phyloP scores from a whole-genome alignment of 2,113 vertebrate species.

The Suricata suricatta region DNA sequence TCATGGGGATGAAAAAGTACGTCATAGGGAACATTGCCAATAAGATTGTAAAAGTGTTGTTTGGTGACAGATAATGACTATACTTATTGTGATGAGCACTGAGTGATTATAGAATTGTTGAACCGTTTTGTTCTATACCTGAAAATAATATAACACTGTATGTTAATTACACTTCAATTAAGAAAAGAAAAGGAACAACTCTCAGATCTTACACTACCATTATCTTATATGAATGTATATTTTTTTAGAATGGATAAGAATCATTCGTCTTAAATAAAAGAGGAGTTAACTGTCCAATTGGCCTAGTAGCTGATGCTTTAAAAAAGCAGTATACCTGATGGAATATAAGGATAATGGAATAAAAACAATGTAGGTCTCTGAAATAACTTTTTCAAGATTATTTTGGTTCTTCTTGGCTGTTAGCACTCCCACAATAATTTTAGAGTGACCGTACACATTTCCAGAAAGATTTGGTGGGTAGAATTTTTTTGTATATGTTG shows the following conservation, averaged over 20 bases:
- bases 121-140: background rate
- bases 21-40: background rate
- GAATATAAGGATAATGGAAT: background rate
- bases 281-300: background rate
- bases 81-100: background rate
- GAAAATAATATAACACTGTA: background rate
- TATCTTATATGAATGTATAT: background rate
- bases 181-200: background rate
- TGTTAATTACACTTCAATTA: background rate
- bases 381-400: background rate
- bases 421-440: background rate
- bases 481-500: background rate
- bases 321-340: background rate
- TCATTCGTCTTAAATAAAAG: background rate
- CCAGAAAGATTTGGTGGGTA: background rate
- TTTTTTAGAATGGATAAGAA: background rate
- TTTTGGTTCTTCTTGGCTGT: background rate
- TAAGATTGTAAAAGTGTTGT: background rate
- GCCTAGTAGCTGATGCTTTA: background rate
- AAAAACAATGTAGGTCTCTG: background rate
- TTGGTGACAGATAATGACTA: background rate
- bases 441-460: background rate
- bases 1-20: background rate
- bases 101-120: background rate
- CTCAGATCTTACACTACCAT: background rate